Base-by-base conservation (phyloP, 2,113 vertebrate species). In the Neopipo cinnamomea region DNA sequence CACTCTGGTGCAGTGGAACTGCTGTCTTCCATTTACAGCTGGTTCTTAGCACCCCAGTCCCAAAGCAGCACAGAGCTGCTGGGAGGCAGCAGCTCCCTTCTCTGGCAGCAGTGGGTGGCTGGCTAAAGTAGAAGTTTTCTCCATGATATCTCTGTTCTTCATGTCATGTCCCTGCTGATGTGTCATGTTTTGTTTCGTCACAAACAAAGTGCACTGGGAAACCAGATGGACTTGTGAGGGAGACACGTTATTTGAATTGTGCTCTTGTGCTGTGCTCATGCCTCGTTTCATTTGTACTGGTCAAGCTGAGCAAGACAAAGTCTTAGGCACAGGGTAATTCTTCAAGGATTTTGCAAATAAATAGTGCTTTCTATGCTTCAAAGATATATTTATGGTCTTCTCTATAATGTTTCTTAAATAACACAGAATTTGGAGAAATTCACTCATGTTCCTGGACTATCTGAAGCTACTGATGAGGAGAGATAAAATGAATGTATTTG, bases 1-100 rank as follows among this genome's bases (percentile, higher is more conserved):
- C 46, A 1, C 14, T 19, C 14, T 18, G 24, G 18, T 52, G 33
- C 19, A 22, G 27, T 0, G 3, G n/a, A 41, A 5, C 27, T 33
- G 33, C 74, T 75, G 27, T 23, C 46, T 84, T 28, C 23, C 19
- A 5, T 53, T 62, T 41, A 14, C 20, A n/a, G 6, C 25, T 37
- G 28, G 18, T 9, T 41, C 28, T 37, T 20, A 49, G 44, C 12
- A n/a, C 8, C 23, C 13, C 16, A 14, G 42, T 12, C 42, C 46
- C 76, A 80, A 49, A 44, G 33, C n/a, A 39, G 56, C 15, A 30
- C 5, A 25, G 7, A 33, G 59, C 17, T 84, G 8, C 16, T 44
- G 37, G 49, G 76, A 73, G 63, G 20, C 37, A 68, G 58, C 71
- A 65, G 3, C 47, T 46, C 16, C 19, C 17, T 31, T 42, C 55